These are phyloP conservation scores for Uria aalge DNA, from an alignment of 2,113 vertebrate species.

Conservation along the genomic window DNA sequence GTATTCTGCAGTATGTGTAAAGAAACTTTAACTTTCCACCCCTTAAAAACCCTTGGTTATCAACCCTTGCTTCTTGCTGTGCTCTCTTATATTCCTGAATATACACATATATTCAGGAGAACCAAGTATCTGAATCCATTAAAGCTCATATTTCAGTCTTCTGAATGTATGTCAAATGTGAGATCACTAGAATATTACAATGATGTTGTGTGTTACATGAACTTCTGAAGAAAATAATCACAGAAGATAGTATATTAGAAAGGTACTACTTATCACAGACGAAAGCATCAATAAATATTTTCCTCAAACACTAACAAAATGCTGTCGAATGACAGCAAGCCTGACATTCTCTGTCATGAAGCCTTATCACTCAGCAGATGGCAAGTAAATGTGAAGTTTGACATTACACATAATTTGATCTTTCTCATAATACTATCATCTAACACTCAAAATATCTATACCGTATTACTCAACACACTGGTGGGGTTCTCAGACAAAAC, in stretches of 20 bases:
- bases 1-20: background rate
- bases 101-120: background rate
- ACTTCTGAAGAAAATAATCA: background rate
- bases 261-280: background rate
- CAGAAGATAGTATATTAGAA: background rate
- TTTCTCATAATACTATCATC: background rate
- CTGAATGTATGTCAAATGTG: background rate
- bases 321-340: background rate
- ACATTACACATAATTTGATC: background rate
- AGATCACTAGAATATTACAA: background rate
- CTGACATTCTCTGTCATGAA: background rate
- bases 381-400: background rate
- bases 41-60: background rate
- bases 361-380: background rate
- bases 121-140: background rate
- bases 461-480: background rate
- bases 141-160: background rate
- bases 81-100: background rate
- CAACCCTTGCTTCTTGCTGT: background rate
- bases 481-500: background rate
- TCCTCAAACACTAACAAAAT: background rate
- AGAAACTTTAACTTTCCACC: background rate
- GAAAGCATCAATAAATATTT: background rate
- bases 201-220: background rate
- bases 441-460: background rate